Evolutionary conservation across 2,888 invertebrate genomes (phyloP), one percentile per base, ranked within the genome.

Genomic region (Conomelus anceps): DNA sequence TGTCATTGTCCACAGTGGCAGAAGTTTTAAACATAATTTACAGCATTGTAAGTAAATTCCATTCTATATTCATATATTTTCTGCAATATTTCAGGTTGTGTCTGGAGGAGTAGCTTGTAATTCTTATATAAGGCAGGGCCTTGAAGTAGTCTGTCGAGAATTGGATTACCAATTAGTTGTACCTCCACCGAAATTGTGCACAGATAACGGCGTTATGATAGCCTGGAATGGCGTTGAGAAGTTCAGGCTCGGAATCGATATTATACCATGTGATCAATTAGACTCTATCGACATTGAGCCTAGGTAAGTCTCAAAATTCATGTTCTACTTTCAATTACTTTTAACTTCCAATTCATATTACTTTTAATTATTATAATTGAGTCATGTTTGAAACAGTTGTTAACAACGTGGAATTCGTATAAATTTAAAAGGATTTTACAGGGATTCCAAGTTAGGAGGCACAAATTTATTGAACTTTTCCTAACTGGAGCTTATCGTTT

Each of bases 201-300:
- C 98, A 0, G 99, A 99, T 93, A 99, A 99, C 95, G 99, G 99
- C 9, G 95, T 98, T 34, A 99, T 99, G 99, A 98, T 99, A 92
- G 99, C 99, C 22, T 99, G 99, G 99, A 99, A 99, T 94, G 99
- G 98, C 11, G 94, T 98, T 88, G 99, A 99, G 93, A 96, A 96
- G 93, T 94, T 95, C 92, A 93, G 92, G 89, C 93, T 93, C 23
- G 93, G 94, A 22, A 91, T 94, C 90, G 96, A 95, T 88, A 91
- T 94, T 89, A 90, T 93, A 63, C 92, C 92, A 86, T 93, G 93
- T 86, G 91, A 93, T 7, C 94, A 96, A 92, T 94, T 96, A 87
- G 95, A 96, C 90, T 91, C 94, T 22, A 93, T 97, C 22, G 94
- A 95, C 90, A 93, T 96, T 89, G 93, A 95, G 91, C 94, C 95